A percentile compares a stretch with the other conserved stretches of the same genome.
These are phyloP conservation scores for Malachius bipustulatus DNA, from an alignment of 2,888 invertebrate species.

Conservation along the genomic window DNA sequence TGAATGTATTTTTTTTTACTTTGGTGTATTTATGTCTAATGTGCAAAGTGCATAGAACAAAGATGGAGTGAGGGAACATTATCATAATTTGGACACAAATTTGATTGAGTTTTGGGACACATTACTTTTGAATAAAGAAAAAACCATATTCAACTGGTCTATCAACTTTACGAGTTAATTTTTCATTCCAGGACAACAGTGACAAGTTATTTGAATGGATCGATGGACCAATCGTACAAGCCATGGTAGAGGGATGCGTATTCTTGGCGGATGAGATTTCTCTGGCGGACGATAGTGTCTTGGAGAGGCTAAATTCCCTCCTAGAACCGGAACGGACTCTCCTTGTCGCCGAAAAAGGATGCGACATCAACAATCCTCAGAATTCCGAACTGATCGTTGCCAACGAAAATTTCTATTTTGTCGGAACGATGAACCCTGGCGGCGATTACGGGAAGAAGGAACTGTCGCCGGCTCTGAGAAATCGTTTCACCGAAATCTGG, in stretches of 20 bases:
- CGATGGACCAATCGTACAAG: conserved; percentile 86
- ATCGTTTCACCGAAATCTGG: conserved; percentile 99
- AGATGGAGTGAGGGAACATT: conserved; percentile 5
- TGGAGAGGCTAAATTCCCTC: conserved; percentile 93
- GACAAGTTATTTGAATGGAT: conserved; percentile 87
- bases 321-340: conserved; percentile 86
- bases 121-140: neutral
- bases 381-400: conserved; percentile 51
- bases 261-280: conserved; percentile 99
- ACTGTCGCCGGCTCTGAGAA: conserved; percentile 90
- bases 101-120: neutral
- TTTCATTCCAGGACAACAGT: conserved; percentile 20
- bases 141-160: neutral
- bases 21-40: neutral
- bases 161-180: conserved; percentile 6
- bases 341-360: conserved; percentile 82
- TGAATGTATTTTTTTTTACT: neutral
- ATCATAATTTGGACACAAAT: neutral
- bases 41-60: neutral
- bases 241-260: conserved; percentile 79
- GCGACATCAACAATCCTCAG: conserved; percentile 42
- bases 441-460: conserved; percentile 99
- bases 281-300: conserved; percentile 92
- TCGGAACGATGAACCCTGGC: conserved; percentile 99
- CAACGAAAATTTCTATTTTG: conserved; percentile 66